Conservation (phyloP, 2,888 invertebrate genomes). For the Congeria kusceri region DNA sequence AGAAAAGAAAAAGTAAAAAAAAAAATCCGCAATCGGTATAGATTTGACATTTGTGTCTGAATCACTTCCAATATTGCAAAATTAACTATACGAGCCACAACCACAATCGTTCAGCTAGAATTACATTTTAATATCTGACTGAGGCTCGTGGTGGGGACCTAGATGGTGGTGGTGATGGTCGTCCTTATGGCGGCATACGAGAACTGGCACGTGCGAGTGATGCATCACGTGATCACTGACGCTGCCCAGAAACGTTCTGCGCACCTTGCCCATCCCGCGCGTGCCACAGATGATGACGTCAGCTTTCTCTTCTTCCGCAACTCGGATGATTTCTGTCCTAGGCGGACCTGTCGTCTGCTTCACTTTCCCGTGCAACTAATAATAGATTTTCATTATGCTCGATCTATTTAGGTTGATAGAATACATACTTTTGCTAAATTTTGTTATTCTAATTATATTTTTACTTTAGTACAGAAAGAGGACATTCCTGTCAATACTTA, state of each 20-base stretch:
- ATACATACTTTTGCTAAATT: no score
- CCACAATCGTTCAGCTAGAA: not conserved
- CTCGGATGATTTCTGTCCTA: constrained; percentile 42
- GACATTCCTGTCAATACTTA: no score
- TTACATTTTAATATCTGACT: constrained; percentile 30
- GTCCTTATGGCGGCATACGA: constrained; percentile 64
- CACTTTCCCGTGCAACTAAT: constrained; percentile 56
- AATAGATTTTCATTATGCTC: not conserved
- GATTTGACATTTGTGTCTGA: no score
- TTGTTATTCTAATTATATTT: no score
- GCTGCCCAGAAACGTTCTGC: constrained; percentile 65
- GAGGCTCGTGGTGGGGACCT: constrained; percentile 10
- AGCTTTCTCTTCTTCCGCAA: constrained; percentile 61
- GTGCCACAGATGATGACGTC: constrained; percentile 61
- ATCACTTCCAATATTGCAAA: no score
- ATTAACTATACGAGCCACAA: no score
- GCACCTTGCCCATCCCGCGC: constrained; percentile 62
- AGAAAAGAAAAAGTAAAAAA: no score
- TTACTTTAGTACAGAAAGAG: no score
- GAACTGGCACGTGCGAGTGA: constrained; percentile 65
- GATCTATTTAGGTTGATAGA: no score
- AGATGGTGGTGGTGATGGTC: constrained; percentile 55
- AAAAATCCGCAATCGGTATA: no score
- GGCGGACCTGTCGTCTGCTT: constrained; percentile 47
- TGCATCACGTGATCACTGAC: constrained; percentile 70